These are phyloP conservation scores for Prunella himalayana DNA, from an alignment of 2,113 vertebrate species.

Conservation along the genomic window DNA sequence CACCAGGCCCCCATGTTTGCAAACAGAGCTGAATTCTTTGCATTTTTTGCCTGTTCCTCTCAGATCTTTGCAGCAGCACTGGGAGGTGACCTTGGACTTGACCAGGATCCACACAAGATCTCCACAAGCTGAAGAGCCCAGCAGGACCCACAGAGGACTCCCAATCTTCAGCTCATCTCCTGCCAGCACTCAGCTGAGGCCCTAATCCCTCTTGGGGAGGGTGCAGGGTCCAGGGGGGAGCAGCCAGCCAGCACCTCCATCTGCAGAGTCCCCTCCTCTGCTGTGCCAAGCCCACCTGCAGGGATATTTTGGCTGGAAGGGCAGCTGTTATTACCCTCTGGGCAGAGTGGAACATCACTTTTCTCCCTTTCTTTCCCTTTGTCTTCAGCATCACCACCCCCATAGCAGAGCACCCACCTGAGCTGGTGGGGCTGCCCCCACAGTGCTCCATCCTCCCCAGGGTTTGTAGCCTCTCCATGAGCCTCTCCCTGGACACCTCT, in stretches of 20 bases:
- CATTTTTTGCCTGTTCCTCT: not conserved
- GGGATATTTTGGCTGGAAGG: not conserved
- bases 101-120: not conserved
- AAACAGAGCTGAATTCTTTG: not conserved
- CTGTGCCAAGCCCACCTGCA: fast-evolving
- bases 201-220: fast-evolving
- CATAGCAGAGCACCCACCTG: fast-evolving
- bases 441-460: fast-evolving
- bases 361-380: not conserved
- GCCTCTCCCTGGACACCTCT: not conserved
- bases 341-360: fast-evolving
- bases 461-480: fast-evolving
- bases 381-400: not conserved
- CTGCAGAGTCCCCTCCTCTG: not conserved
- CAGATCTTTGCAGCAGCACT: not conserved
- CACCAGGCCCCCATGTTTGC: fast-evolving
- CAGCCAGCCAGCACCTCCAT: fast-evolving
- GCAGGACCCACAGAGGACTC: not conserved
- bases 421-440: not conserved
- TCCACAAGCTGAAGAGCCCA: not conserved
- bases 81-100: not conserved
- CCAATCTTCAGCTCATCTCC: fast-evolving
- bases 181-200: not conserved
- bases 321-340: not conserved
- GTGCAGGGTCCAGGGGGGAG: fast-evolving